A percentile compares a stretch with the other conserved stretches of the same genome.
These are phyloP conservation scores for Melanerpes formicivorus DNA, from an alignment of 2,113 vertebrate species.

Conservation along the genomic window DNA sequence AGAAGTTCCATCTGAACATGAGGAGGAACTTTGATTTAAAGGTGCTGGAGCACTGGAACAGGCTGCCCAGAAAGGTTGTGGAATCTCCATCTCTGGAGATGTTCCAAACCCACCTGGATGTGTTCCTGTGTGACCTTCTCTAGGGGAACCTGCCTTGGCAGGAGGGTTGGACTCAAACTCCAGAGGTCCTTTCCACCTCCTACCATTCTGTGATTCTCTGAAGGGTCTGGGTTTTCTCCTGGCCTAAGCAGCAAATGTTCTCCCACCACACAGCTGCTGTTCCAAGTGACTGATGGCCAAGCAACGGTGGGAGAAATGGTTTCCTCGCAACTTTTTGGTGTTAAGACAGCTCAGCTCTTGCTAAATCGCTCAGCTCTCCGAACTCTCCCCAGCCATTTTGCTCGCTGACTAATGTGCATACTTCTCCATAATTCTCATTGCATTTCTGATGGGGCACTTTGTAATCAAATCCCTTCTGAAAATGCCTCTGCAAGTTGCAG, in stretches of 20 bases:
- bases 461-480: conserved; percentile 75
- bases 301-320: neutral
- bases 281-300: neutral
- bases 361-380: conserved; percentile 2
- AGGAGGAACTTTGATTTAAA: no score
- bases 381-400: neutral
- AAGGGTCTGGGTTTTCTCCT: neutral
- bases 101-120: no score
- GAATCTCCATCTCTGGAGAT: no score
- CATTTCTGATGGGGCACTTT: conserved; percentile 56
- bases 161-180: no score
- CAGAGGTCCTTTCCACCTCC: no score
- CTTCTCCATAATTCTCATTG: conserved; percentile 49
- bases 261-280: neutral
- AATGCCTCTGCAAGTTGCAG: conserved; percentile 73
- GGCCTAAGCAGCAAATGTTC: fast-evolving
- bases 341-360: neutral
- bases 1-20: no score
- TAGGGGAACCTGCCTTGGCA: no score
- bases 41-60: no score
- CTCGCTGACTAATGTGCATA: conserved; percentile 59
- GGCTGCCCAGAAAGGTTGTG: no score
- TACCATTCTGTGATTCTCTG: no score
- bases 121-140: no score
- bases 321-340: neutral